Conservation (phyloP, 2,797 vertebrate species). For the Hippoglossus hippoglossus region DNA sequence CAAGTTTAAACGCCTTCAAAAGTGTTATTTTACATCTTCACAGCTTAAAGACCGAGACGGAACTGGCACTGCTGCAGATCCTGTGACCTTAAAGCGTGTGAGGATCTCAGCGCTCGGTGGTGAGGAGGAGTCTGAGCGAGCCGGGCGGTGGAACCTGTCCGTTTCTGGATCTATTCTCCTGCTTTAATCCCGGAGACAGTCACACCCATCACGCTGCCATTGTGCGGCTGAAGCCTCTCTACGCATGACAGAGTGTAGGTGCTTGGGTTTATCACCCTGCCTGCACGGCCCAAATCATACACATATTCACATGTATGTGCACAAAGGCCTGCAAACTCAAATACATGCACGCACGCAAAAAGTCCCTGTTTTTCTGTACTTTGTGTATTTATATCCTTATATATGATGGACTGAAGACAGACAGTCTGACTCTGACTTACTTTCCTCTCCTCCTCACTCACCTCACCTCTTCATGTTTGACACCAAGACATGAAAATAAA, state of each 20-base stretch:
- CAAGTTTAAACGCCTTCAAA: constrained; percentile 7
- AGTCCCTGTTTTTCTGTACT: neutral
- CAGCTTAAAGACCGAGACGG: neutral
- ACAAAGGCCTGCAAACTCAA: constrained; percentile 12
- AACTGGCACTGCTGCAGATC: constrained; percentile 3
- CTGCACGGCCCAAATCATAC: constrained; percentile 2
- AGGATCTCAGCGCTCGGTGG: neutral
- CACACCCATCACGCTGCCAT: constrained; percentile 76
- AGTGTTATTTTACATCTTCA: neutral
- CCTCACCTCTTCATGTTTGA: constrained; percentile 4
- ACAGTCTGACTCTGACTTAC: too few relatives aligned
- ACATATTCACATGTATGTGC: neutral
- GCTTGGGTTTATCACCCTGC: constrained; percentile 33
- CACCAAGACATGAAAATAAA: too few relatives aligned
- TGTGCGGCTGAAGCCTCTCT: constrained; percentile 68
- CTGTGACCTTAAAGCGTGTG: constrained; percentile 19
- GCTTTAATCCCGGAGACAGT: constrained; percentile 74
- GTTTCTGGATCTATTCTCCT: constrained; percentile 68
- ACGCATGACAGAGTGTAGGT: constrained; percentile 67
- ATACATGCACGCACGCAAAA: neutral
- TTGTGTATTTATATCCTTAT: neutral
- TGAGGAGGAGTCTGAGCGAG: constrained; percentile 36
- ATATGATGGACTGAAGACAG: neutral
- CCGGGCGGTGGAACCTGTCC: constrained; percentile 68
- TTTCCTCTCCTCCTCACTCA: neutral